Evolutionary conservation across 2,113 vertebrate species (phyloP), one percentile per base, ranked within the genome.

Genomic region (Clarias macrocephalus): DNA sequence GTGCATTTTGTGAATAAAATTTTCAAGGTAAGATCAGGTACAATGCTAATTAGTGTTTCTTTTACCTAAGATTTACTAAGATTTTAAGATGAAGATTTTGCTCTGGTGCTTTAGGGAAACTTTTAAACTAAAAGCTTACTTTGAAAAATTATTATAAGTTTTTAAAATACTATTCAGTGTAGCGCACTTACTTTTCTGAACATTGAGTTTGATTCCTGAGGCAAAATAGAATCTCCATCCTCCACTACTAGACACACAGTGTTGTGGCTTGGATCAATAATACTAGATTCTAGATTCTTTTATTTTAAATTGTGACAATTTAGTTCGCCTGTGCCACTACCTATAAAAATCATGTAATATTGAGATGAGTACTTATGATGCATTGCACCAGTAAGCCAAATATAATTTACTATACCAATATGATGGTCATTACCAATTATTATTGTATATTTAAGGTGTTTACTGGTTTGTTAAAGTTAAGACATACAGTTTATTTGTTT

Each of bases 201-300:
- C 72, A 85, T 12, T 88, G n/a, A 89, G 62, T 33, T 85, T 72
- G 23, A 84, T 83, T 37, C 82, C 88, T 3, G 30, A 72, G 23
- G 75, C 88, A 82, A 87, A 87, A 37, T 81, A 75, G 11, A 87
- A 1, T 62, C 85, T 89, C 18, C 28, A 52, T 28, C 13, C 42
- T 84, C 10, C 19, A 59, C 1, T 19, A 80, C 66, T 82, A 88
- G 70, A 83, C 89, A 88, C 86, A 88, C 86, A 88, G 79, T 83
- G 33, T 48, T 73, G 18, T 11, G 59, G 0, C 4, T 37, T 21
- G 21, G 25, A n/a, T 33, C 86, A 85, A 68, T 77, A 88, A 89
- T 83, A 25, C 80, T 65, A 42, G 10, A 82, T 63, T 42, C 59
- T 11, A 63, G 11, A 48, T 82, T 2, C 28, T n/a, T 70, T 3